phyloP scores from a whole-genome alignment of 2,888 invertebrate species.

The Leucoma salicis region DNA sequence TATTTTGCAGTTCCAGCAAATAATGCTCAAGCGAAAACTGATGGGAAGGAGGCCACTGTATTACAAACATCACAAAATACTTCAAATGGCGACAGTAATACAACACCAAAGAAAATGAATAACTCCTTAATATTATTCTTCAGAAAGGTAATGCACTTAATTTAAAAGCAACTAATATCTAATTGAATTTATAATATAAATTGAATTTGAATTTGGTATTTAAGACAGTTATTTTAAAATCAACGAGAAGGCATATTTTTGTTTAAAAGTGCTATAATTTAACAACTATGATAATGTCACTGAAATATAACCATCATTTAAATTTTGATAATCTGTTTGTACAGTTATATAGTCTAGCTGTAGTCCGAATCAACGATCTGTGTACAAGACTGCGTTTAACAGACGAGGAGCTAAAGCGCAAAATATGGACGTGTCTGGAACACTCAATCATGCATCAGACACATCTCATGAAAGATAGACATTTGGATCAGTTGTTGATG shows the following conservation, averaged over 20 bases:
- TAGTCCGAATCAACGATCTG: slow-evolving; percentile 94
- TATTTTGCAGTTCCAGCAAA: slow-evolving; percentile 55
- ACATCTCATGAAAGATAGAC: slow-evolving; percentile 94
- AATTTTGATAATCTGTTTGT: too few species aligned
- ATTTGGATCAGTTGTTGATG: slow-evolving; percentile 99
- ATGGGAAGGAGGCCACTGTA: slow-evolving; percentile 29
- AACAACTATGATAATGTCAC: too few species aligned
- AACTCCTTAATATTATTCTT: slow-evolving; percentile 87
- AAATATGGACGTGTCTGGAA: slow-evolving; percentile 99
- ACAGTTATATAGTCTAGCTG: slow-evolving; percentile 95
- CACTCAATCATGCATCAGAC: slow-evolving; percentile 92
- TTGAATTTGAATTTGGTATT: too few species aligned
- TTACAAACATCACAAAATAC: slow-evolving; percentile 37
- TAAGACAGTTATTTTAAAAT: too few species aligned
- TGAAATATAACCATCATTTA: too few species aligned
- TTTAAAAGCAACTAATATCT: too few species aligned
- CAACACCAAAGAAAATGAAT: slow-evolving; percentile 65
- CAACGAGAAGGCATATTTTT: too few species aligned
- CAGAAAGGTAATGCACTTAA: slow-evolving; percentile 93
- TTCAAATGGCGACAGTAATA: slow-evolving; percentile 43
- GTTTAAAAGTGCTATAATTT: too few species aligned
- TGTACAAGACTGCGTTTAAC: slow-evolving; percentile 90
- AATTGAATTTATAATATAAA: too few species aligned
- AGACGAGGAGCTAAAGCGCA: slow-evolving; percentile 86
- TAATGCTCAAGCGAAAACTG: slow-evolving; percentile 35